Conservation (phyloP, 2,888 invertebrate species). For the Sympetrum striolatum region DNA sequence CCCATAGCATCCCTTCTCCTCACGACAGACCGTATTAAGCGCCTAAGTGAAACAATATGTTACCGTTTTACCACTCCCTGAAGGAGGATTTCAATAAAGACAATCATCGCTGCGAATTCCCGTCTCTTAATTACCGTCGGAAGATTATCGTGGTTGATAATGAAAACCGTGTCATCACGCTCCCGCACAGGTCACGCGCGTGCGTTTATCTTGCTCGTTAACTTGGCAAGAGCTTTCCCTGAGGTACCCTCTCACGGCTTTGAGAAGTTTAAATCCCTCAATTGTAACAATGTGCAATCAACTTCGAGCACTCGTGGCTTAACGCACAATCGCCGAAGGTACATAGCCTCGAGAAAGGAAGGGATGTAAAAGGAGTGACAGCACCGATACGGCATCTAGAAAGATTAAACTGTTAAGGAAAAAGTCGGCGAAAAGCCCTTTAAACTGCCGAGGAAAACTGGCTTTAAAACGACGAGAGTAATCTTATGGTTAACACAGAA, state of each 20-base stretch:
- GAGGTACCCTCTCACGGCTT: neutral
- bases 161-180: neutral
- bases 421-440: no score
- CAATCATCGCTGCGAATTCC: neutral
- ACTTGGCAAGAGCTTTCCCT: neutral
- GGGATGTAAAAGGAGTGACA: neutral
- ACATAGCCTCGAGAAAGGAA: neutral
- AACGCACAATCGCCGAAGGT: neutral
- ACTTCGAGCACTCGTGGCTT: neutral
- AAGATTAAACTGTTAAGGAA: no score
- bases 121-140: neutral
- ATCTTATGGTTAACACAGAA: no score
- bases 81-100: neutral
- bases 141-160: neutral
- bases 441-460: no score
- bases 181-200: neutral
- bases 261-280: neutral
- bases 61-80: neutral
- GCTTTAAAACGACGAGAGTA: no score
- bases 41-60: neutral
- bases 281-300: neutral
- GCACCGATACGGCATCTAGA: no score
- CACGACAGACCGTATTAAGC: neutral
- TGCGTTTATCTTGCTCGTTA: neutral
- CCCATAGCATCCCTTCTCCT: neutral